phyloP scores from a whole-genome alignment of 2,797 vertebrate genomes.

The Ataeniobius toweri region DNA sequence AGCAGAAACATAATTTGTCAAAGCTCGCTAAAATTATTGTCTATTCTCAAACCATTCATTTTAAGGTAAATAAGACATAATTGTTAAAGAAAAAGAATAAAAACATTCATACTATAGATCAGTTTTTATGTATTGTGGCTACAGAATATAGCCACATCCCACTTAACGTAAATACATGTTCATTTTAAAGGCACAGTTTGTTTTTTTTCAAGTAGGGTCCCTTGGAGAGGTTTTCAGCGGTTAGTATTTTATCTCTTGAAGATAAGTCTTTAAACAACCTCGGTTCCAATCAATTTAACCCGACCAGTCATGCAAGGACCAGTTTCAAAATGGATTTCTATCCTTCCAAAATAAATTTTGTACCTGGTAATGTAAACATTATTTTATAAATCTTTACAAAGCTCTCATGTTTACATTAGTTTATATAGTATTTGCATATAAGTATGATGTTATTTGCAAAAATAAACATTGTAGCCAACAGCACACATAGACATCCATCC shows the following conservation, averaged over 20 bases:
- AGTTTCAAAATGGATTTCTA: not conserved
- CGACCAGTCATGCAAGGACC: not conserved
- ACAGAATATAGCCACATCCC: not conserved
- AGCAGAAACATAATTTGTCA: constrained; percentile 5
- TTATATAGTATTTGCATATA: no score
- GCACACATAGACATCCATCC: no score
- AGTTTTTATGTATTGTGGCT: not conserved
- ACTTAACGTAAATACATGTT: not conserved
- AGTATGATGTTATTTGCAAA: no score
- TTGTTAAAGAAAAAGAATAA: constrained; percentile 1
- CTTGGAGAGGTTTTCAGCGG: not conserved
- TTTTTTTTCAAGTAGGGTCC: not conserved
- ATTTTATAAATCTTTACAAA: not conserved
- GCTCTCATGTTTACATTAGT: not conserved
- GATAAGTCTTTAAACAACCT: not conserved
- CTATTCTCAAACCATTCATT: constrained; percentile 7
- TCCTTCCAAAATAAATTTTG: not conserved
- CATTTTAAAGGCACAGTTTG: not conserved
- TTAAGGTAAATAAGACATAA: not conserved
- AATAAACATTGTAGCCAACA: no score
- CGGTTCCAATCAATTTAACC: not conserved
- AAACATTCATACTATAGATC: not conserved
- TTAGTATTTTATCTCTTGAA: not conserved
- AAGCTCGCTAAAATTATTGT: constrained; percentile 11
- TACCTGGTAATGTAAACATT: not conserved